Percentiles rank a stretch among this genome's conserved stretches.
phyloP scores from a whole-genome alignment of 2,797 vertebrate genomes.

The Anisognathus igniventris region DNA sequence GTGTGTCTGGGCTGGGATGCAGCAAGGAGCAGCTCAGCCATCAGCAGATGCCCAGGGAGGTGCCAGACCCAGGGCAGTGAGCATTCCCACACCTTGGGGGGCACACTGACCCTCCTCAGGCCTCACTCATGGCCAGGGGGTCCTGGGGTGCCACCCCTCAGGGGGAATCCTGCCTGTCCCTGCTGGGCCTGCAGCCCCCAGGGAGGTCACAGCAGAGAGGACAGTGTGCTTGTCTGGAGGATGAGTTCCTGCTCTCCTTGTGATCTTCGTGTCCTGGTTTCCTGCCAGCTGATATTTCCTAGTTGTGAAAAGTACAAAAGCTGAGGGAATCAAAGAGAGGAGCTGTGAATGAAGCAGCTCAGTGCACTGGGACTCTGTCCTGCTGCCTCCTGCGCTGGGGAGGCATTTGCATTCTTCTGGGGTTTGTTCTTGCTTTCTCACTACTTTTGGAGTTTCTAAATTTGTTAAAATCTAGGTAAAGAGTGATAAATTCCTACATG shows the following conservation, averaged over 20 bases:
- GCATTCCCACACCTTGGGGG: background rate
- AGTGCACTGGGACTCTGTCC: background rate
- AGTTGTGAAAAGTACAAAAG: background rate
- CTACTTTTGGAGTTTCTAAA: background rate
- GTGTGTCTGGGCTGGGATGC: rapidly evolving
- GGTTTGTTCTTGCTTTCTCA: background rate
- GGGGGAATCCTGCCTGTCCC: background rate
- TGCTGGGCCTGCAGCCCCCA: background rate
- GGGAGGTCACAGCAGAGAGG: background rate
- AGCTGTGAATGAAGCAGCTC: background rate
- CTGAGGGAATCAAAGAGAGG: background rate
- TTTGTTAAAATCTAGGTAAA: background rate
- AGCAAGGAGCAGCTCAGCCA: background rate
- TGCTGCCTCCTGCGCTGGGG: background rate
- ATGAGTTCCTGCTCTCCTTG: background rate
- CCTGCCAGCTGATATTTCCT: background rate
- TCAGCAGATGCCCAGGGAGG: rapidly evolving
- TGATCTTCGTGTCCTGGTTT: background rate
- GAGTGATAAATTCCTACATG: background rate
- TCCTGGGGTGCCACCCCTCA: background rate
- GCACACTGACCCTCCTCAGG: background rate
- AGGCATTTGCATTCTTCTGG: background rate
- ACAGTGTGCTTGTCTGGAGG: background rate
- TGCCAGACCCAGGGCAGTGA: rapidly evolving
- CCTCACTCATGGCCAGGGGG: background rate